Evolutionary conservation across 2,113 vertebrate genomes (phyloP).

Genomic region (Alethe diademata): DNA sequence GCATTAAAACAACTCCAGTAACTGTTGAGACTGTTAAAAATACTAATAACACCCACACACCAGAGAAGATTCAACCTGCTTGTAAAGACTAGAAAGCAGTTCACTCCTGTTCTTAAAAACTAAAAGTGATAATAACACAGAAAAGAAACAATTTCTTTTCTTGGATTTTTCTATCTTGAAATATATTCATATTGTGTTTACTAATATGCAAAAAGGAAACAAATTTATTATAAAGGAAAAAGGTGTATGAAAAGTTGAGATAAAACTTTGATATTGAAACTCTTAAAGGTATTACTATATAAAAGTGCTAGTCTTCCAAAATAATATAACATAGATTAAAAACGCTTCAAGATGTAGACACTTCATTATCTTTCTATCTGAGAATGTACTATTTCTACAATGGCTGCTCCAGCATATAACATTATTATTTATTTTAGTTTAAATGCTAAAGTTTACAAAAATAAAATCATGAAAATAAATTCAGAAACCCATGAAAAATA

Average conservation of each 20-base stretch:
- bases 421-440: neutral
- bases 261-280: neutral
- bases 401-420: neutral
- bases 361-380: neutral
- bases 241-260: neutral
- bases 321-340: neutral
- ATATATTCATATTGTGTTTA: neutral
- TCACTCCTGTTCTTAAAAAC: neutral
- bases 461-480: neutral
- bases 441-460: neutral
- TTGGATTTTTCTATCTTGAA: neutral
- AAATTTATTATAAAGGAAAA: neutral
- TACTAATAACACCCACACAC: neutral
- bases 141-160: neutral
- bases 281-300: neutral
- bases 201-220: neutral
- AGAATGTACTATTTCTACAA: neutral
- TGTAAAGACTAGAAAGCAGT: neutral
- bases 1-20: conserved; percentile 15
- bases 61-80: neutral
- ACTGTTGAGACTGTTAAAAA: conserved; percentile 23
- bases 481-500: neutral
- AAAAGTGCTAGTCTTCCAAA: neutral
- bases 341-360: neutral
- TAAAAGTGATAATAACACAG: neutral